These are phyloP conservation scores for Botia almorhae DNA, from an alignment of 2,797 vertebrate genomes.

Conservation along the genomic window DNA sequence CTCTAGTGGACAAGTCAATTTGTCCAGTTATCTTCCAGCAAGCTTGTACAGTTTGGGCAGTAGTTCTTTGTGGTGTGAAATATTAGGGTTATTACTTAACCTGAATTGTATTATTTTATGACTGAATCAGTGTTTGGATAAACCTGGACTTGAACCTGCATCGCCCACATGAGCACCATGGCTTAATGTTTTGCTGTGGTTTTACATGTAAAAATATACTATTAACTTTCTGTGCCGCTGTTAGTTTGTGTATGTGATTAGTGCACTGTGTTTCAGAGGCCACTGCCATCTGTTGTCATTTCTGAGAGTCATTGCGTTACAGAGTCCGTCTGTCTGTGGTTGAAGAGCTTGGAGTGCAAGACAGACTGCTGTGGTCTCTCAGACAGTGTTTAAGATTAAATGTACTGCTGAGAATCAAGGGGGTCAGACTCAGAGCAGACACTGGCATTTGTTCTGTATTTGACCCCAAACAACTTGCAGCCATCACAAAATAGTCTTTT, in stretches of 20 bases:
- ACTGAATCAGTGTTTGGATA: not conserved
- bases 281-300: constrained; percentile 12
- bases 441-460: constrained; percentile 39
- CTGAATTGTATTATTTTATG: not conserved
- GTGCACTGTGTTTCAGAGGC: not conserved
- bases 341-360: constrained; percentile 22
- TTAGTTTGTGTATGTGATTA: not conserved
- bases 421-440: constrained; percentile 35
- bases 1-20: constrained; percentile 70
- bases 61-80: not conserved
- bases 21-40: constrained; percentile 2
- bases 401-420: constrained; percentile 29
- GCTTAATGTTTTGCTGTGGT: too few species aligned
- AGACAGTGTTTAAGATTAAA: constrained; percentile 26
- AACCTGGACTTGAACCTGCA: too few species aligned
- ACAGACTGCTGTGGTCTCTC: not conserved
- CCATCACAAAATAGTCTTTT: constrained; percentile 21
- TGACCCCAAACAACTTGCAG: constrained; percentile 25
- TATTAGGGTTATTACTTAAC: not conserved
- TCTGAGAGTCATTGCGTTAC: constrained; percentile 7
- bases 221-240: not conserved
- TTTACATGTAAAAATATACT: too few species aligned
- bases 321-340: constrained; percentile 6
- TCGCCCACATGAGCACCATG: too few species aligned
- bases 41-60: not conserved